Evolutionary conservation across 1,140 invertebrate genomes (phyloP).

Genomic region (Pseudomyrmex concolor): DNA sequence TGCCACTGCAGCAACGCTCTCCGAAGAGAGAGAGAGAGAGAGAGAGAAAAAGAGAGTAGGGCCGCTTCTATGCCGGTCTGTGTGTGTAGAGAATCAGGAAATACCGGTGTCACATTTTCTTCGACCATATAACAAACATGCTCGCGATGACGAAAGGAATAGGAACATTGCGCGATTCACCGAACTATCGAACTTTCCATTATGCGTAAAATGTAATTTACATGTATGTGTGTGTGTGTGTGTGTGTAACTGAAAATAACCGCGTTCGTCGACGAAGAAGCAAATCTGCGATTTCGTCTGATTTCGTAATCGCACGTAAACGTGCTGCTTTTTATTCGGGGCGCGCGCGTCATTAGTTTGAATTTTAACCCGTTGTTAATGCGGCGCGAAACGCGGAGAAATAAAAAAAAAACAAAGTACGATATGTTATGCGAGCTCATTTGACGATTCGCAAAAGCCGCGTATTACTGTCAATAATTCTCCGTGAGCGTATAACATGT

Average conservation of each 20-base stretch:
- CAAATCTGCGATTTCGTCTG: conserved; percentile 14
- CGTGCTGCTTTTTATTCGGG: conserved; percentile 19
- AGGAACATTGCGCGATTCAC: conserved; percentile 32
- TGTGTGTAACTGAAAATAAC: too few species aligned
- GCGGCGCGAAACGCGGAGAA: not conserved
- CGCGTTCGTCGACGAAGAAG: not conserved
- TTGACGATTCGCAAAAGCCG: not conserved
- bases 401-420: not conserved
- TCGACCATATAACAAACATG: conserved; percentile 66
- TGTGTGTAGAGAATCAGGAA: conserved; percentile 76
- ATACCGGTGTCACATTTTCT: conserved; percentile 78
- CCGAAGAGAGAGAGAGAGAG: too few species aligned
- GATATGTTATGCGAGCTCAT: conserved; percentile 1
- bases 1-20: conserved; percentile 68
- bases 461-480: too few species aligned
- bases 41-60: conserved; percentile 50
- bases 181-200: conserved; percentile 47
- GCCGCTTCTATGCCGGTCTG: conserved; percentile 66
- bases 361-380: not conserved
- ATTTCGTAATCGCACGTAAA: conserved; percentile 9
- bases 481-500: too few species aligned
- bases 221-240: too few species aligned
- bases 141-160: conserved; percentile 50
- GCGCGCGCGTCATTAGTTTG: not conserved
- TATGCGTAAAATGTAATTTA: conserved; percentile 46